phyloP scores from a whole-genome alignment of 2,797 vertebrate species.

The Iguana delicatissima region DNA sequence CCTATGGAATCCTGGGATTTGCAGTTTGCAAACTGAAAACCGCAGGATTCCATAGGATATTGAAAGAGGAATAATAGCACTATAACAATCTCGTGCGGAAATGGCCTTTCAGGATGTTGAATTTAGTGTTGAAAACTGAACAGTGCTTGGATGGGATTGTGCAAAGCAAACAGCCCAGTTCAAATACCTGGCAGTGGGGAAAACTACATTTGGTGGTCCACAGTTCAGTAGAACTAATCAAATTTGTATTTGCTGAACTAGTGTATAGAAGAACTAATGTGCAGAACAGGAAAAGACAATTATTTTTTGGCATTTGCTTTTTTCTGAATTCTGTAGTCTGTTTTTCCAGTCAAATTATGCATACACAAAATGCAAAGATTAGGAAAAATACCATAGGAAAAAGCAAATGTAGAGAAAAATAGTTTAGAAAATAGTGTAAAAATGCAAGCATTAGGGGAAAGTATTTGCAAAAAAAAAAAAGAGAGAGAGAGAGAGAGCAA shows the following conservation, averaged over 20 bases:
- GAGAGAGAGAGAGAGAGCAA: too few relatives aligned
- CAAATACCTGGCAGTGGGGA: not conserved
- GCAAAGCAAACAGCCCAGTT: not conserved
- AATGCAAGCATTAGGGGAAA: not conserved
- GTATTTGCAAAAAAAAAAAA: not conserved
- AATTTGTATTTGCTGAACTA: not conserved
- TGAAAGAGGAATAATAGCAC: too few relatives aligned
- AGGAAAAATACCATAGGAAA: not conserved
- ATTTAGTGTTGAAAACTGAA: not conserved
- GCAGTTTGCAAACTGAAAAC: too few relatives aligned
- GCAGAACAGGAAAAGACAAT: not conserved
- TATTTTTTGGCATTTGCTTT: not conserved
- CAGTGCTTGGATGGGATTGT: too few relatives aligned
- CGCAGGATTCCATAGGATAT: too few relatives aligned
- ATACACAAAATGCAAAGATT: not conserved
- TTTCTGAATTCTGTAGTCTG: not conserved
- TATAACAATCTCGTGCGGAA: too few relatives aligned
- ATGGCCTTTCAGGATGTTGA: too few relatives aligned
- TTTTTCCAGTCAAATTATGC: not conserved
- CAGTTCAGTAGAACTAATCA: not conserved
- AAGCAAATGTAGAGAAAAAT: not conserved
- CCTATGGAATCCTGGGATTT: too few relatives aligned
- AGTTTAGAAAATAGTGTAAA: not conserved
- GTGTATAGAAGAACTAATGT: not conserved
- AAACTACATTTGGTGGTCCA: not conserved